phyloP scores from a whole-genome alignment of 2,113 vertebrate species.

The Nothobranchius furzeri region DNA sequence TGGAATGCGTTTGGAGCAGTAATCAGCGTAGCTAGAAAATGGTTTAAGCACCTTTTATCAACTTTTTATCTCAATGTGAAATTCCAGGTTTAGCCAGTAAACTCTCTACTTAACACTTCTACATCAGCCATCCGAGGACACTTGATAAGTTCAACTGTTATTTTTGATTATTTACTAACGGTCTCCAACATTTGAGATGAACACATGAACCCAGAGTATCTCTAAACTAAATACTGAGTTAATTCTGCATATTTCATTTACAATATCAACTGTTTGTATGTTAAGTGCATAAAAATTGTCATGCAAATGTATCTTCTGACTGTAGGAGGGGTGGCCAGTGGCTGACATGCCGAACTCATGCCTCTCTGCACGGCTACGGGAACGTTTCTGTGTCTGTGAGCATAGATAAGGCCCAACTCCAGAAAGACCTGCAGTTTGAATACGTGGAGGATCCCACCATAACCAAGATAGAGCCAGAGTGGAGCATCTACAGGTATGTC shows the following conservation, averaged over 20 bases:
- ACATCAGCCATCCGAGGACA: slow-evolving; percentile 18
- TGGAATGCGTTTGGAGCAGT: not conserved
- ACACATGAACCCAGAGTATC: too few relatives aligned
- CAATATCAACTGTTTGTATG: not conserved
- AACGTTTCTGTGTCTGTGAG: slow-evolving; percentile 90
- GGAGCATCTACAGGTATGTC: slow-evolving; percentile 94
- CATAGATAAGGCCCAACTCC: slow-evolving; percentile 91
- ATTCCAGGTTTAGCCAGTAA: slow-evolving; percentile 28
- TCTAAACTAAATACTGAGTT: not conserved
- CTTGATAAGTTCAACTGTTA: too few relatives aligned
- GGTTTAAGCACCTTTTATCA: not conserved
- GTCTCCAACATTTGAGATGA: too few relatives aligned
- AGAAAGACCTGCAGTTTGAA: slow-evolving; percentile 90
- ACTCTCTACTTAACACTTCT: slow-evolving; percentile 11
- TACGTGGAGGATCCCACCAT: slow-evolving; percentile 96
- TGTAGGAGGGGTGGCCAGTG: slow-evolving; percentile 86
- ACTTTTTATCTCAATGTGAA: not conserved
- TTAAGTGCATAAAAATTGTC: not conserved
- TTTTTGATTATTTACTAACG: too few relatives aligned
- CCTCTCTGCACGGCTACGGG: slow-evolving; percentile 84
- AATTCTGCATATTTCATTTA: not conserved
- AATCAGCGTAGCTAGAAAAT: not conserved
- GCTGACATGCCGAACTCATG: slow-evolving; percentile 91
- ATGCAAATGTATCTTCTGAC: slow-evolving; percentile 9
- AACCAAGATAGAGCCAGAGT: slow-evolving; percentile 92